Base-by-base conservation (phyloP, 1,140 invertebrate genomes). In the Muscidifurax raptorellus region DNA sequence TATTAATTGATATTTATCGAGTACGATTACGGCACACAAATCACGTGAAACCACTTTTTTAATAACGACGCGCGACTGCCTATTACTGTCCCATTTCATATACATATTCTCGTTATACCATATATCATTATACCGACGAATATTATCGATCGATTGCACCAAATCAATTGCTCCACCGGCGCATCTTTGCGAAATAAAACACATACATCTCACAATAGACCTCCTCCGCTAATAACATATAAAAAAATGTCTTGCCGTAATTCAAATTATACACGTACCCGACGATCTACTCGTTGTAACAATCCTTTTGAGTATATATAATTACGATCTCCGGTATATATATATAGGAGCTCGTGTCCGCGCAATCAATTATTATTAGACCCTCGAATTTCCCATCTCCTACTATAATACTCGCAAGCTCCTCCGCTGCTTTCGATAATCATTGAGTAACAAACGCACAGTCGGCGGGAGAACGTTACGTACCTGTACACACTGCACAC, bases 401-500 rank as follows among this genome's bases (percentile, higher is more conserved):
- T 9, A 40, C 6, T 10, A 10, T 40, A 40, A 52, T 47, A 47
- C 47, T 15, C 47, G 47, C 47, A 52, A 52, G 47, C 47, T 52
- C 15, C 36, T 67, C 32, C 32, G 27, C 52, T 78, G 84, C 82
- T 80, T 59, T 78, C 66, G 84, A 84, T 86, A 80, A 79, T 84
- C 32, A 80, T 88, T 86, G 81, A 74, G 81, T 67, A 69, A 86
- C 30, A 78, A n/a, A 27, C 52, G 18, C 6, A 59, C 77, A 78
- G 30, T n/a, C 75, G 80, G n/a, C 25, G 47, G 52, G 64, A 83
- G 80, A 72, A 83, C 66, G 86, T 85, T 89, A 88, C 85, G 28
- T 69, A 74, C 32, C 74, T 87, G n/a, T 4, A 59, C 64, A 78
- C 79, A 84, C 85, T 85, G 69, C 82, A 86, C 85, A 86, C 40